Evolutionary conservation across 2,113 vertebrate genomes (phyloP).

Genomic region (Pipra filicauda): DNA sequence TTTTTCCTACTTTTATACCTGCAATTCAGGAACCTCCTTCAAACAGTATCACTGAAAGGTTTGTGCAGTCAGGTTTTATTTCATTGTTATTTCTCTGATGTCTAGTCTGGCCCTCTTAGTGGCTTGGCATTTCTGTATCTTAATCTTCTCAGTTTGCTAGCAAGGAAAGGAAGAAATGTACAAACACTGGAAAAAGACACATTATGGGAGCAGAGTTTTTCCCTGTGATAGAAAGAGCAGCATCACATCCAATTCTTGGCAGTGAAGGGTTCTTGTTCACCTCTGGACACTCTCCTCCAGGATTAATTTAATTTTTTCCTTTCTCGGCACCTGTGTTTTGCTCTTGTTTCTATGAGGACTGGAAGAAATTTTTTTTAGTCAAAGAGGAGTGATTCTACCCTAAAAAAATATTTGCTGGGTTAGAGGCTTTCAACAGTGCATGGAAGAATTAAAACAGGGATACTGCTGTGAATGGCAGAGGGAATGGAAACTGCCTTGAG

Average conservation of each 20-base stretch:
- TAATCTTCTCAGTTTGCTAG: neutral
- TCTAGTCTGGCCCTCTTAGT: neutral
- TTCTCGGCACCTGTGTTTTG: slow-evolving; percentile 11
- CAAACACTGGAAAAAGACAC: neutral
- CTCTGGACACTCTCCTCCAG: neutral
- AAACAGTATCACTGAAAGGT: slow-evolving; percentile 43
- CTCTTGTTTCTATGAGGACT: neutral
- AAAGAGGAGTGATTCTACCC: neutral
- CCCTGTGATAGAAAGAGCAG: neutral
- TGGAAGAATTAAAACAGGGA: neutral
- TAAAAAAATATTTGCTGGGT: neutral
- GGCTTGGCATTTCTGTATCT: slow-evolving; percentile 42
- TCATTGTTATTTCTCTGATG: slow-evolving; percentile 21
- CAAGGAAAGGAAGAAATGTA: neutral
- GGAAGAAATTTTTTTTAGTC: neutral
- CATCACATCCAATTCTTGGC: fast-evolving
- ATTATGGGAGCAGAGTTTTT: neutral
- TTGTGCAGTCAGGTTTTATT: neutral
- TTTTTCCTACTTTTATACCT: neutral
- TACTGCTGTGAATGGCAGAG: neutral
- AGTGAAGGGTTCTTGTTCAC: neutral
- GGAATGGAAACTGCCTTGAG: neutral
- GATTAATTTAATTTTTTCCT: slow-evolving; percentile 24
- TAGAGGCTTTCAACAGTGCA: neutral
- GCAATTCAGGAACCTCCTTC: neutral